Percentiles rank a stretch among this genome's conserved stretches.
Conservation (phyloP, 2,888 invertebrate genomes). For the Caenorhabditis sp. region DNA sequence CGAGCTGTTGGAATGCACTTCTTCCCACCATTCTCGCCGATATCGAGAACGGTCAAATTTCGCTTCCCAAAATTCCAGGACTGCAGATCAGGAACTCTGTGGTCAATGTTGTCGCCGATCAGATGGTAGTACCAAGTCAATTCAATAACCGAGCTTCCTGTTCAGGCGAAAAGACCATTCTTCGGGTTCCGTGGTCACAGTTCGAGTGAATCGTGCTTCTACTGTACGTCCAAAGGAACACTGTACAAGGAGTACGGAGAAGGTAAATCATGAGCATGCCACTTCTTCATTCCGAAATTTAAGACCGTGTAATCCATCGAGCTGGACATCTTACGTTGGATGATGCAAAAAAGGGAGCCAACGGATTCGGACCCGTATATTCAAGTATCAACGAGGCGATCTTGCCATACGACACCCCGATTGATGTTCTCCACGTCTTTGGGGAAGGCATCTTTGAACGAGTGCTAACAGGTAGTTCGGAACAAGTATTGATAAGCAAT, state of each 20-base stretch:
- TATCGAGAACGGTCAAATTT: not conserved
- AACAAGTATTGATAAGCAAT: too few species aligned
- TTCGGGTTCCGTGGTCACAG: not conserved
- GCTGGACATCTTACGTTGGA: not conserved
- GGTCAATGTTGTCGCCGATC: not conserved
- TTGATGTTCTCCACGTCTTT: not conserved
- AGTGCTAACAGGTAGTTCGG: not conserved
- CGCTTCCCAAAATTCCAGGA: not conserved
- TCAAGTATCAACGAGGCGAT: not conserved
- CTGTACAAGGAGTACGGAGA: not conserved
- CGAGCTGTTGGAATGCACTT: not conserved
- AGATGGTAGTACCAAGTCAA: not conserved
- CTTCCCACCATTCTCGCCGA: not conserved
- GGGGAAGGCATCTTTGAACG: not conserved
- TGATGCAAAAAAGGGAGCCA: not conserved
- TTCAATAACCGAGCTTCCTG: not conserved
- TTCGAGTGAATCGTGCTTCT: not conserved
- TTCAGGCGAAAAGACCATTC: not conserved
- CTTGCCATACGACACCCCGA: not conserved
- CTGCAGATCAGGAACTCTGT: not conserved
- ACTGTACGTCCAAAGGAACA: not conserved
- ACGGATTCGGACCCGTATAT: not conserved
- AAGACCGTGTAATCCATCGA: not conserved
- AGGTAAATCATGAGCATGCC: not conserved
- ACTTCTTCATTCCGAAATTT: not conserved